Evolutionary conservation across 2,113 vertebrate species (phyloP).

Genomic region (Malurus melanocephalus): DNA sequence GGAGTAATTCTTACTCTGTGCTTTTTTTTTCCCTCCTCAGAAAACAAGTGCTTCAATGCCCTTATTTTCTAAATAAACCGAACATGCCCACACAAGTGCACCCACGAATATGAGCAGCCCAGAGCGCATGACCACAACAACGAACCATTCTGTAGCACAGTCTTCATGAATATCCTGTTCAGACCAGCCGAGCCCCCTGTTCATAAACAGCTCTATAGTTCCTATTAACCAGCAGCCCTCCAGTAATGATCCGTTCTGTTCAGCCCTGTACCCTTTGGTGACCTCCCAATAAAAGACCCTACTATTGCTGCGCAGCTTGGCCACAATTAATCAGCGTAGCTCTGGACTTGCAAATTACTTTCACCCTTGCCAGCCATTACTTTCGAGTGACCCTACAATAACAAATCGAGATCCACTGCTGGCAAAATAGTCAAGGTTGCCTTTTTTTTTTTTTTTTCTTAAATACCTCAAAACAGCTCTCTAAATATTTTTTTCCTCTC

Average conservation of each 20-base stretch:
- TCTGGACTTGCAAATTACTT: constrained; percentile 42
- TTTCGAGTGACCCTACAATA: constrained; percentile 26
- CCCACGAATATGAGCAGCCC: constrained; percentile 45
- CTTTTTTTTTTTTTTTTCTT: accelerated
- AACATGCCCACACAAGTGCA: constrained; percentile 62
- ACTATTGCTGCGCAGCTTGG: constrained; percentile 20
- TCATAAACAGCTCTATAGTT: constrained; percentile 57
- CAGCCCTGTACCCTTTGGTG: constrained; percentile 39
- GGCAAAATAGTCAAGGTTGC: not conserved
- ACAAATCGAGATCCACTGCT: not conserved
- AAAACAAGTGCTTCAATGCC: constrained; percentile 61
- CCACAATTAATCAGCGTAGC: constrained; percentile 47
- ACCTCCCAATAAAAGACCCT: constrained; percentile 54
- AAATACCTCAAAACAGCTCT: not conserved
- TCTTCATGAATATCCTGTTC: constrained; percentile 57
- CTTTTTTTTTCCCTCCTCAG: not conserved
- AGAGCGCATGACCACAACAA: constrained; percentile 58
- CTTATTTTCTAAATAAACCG: constrained; percentile 66
- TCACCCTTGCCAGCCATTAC: constrained; percentile 35
- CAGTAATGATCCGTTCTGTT: constrained; percentile 26
- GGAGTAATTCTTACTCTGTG: constrained; percentile 20
- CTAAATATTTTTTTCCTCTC: not conserved
- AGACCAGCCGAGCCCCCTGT: constrained; percentile 24
- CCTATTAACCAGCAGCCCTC: constrained; percentile 48
- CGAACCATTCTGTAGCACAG: constrained; percentile 17